Evolutionary conservation across 2,888 invertebrate species (phyloP).

Genomic region (Harpalus rufipes): DNA sequence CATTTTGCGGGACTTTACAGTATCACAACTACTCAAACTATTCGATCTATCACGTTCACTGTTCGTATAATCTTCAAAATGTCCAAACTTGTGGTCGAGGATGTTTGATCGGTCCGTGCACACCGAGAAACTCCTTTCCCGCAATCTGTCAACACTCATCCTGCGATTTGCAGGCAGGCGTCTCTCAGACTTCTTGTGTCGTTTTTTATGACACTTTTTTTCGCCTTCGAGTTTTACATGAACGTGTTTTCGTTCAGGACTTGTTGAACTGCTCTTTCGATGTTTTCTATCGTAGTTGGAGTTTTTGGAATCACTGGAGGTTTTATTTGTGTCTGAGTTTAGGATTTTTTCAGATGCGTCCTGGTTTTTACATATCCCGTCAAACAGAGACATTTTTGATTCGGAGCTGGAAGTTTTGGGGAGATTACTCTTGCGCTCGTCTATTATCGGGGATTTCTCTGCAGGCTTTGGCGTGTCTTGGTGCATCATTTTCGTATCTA

Average conservation of each 20-base stretch:
- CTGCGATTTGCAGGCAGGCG: conserved; percentile 69
- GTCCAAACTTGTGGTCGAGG: conserved; percentile 72
- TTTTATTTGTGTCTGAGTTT: conserved; percentile 65
- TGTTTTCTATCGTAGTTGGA: conserved; percentile 69
- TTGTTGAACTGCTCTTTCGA: conserved; percentile 74
- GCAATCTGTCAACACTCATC: conserved; percentile 72
- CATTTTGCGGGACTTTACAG: conserved; percentile 81
- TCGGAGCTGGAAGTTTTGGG: conserved; percentile 71
- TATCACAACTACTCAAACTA: conserved; percentile 82
- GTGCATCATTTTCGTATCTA: conserved; percentile 70
- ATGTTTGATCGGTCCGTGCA: conserved; percentile 76
- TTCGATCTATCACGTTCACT: conserved; percentile 84
- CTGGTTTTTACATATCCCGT: conserved; percentile 39
- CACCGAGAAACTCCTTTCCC: conserved; percentile 76
- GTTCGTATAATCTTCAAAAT: conserved; percentile 73
- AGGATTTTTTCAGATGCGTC: conserved; percentile 52
- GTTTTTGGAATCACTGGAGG: conserved; percentile 61
- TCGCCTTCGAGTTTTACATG: conserved; percentile 73
- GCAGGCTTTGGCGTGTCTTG: conserved; percentile 70
- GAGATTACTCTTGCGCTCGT: conserved; percentile 12
- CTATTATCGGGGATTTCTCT: conserved; percentile 70
- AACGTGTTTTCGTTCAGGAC: conserved; percentile 75
- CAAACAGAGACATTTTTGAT: conserved; percentile 68
- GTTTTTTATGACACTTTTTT: conserved; percentile 75
- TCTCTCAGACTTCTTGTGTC: conserved; percentile 73